Conservation (phyloP, 2,888 invertebrate genomes). For the Hypena proboscidalis region DNA sequence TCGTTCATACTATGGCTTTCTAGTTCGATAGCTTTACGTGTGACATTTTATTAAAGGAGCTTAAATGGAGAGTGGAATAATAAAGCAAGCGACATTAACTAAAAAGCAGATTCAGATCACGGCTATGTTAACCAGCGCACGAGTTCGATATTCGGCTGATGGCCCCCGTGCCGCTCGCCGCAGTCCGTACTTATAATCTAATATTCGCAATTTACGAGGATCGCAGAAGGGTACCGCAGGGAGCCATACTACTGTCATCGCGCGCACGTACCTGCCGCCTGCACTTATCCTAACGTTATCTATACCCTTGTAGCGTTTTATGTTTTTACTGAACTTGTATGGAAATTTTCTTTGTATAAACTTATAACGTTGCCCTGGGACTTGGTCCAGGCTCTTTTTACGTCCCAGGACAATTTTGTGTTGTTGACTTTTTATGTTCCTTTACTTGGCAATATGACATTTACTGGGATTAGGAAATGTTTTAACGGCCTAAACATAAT, state of each 20-base stretch:
- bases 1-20: no score
- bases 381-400: background rate
- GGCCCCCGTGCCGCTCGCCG: conserved; percentile 68
- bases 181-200: conserved; percentile 84
- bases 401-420: no score
- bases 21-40: no score
- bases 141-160: conserved; percentile 79
- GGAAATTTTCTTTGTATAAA: conserved; percentile 42
- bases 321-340: conserved; percentile 51
- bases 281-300: conserved; percentile 72
- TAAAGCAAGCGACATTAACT: conserved; percentile 45
- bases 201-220: conserved; percentile 85
- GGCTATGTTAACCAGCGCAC: conserved; percentile 71
- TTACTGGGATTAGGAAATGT: no score
- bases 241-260: conserved; percentile 80
- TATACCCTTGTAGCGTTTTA: conserved; percentile 63
- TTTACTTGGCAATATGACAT: no score
- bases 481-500: no score
- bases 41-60: background rate
- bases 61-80: conserved; percentile 19
- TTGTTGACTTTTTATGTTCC: no score
- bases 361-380: conserved; percentile 4
- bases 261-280: conserved; percentile 71
- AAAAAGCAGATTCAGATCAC: conserved; percentile 79
- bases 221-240: conserved; percentile 75